Percentiles rank a stretch among this genome's conserved stretches.
phyloP scores from a whole-genome alignment of 2,888 invertebrate genomes.

The Ctena decussata region DNA sequence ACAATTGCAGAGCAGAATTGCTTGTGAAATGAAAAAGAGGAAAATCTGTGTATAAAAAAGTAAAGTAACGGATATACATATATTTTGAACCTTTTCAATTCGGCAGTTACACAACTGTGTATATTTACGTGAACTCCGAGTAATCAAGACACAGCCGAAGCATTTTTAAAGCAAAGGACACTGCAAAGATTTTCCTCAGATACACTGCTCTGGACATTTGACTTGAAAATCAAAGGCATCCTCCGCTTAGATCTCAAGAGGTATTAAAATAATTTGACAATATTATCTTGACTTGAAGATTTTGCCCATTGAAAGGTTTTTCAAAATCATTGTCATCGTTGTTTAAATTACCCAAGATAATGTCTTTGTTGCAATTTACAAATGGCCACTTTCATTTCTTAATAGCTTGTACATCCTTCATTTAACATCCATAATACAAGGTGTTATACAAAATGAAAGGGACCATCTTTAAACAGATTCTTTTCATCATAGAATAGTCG shows the following conservation, averaged over 20 bases:
- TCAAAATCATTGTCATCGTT: not conserved
- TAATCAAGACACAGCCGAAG: too few species aligned
- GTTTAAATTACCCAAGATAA: not conserved
- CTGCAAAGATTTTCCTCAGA: too few species aligned
- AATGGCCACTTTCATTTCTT: not conserved
- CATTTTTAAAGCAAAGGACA: too few species aligned
- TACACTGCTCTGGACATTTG: too few species aligned
- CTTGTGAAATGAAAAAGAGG: too few species aligned
- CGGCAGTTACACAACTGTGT: too few species aligned
- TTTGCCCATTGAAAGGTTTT: not conserved
- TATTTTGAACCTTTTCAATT: too few species aligned
- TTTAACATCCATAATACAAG: not conserved
- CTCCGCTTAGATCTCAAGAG: not conserved
- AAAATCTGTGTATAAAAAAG: too few species aligned
- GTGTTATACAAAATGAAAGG: not conserved
- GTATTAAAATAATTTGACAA: not conserved
- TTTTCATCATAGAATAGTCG: not conserved
- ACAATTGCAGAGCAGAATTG: too few species aligned
- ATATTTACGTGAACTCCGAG: too few species aligned
- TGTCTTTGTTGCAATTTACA: slow-evolving; percentile 1
- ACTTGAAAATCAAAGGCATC: not conserved
- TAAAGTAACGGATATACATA: too few species aligned
- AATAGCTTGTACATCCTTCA: not conserved
- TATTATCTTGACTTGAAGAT: not conserved
- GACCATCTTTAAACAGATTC: not conserved